Evolutionary conservation across 2,888 invertebrate genomes (phyloP).

Genomic region (Macaria liturata): DNA sequence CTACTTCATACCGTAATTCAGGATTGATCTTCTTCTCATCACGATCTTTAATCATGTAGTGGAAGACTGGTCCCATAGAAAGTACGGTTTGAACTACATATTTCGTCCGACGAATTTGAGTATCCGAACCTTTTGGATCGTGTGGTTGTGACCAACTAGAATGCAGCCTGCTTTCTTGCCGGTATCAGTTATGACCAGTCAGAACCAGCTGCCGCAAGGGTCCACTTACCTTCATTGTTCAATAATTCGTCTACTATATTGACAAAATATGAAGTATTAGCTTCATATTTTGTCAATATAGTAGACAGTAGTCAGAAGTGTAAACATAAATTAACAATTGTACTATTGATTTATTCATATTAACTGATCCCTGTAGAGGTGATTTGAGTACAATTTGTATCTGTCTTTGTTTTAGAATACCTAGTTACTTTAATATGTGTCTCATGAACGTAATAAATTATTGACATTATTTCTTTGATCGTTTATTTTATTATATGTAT

Average conservation of each 20-base stretch:
- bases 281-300: no score
- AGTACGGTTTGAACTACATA: neutral
- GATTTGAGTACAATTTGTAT: no score
- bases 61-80: conserved; percentile 1
- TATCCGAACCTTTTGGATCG: neutral
- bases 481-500: no score
- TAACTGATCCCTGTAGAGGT: no score
- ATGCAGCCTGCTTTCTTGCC: neutral
- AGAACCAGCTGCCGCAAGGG: conserved; percentile 5
- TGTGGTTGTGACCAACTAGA: conserved; percentile 8
- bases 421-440: no score
- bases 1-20: conserved; percentile 2
- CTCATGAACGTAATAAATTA: no score
- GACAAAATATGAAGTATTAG: neutral
- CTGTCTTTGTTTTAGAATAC: no score
- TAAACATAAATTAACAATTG: neutral
- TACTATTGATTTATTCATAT: neutral
- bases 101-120: neutral
- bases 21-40: neutral
- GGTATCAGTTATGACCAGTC: conserved; percentile 2
- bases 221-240: conserved; percentile 10
- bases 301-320: neutral
- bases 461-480: no score
- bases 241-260: conserved; percentile 1
- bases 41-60: conserved; percentile 7